Evolutionary conservation across 2,888 invertebrate genomes (phyloP).

Genomic region (Nephrotoma appendiculata): DNA sequence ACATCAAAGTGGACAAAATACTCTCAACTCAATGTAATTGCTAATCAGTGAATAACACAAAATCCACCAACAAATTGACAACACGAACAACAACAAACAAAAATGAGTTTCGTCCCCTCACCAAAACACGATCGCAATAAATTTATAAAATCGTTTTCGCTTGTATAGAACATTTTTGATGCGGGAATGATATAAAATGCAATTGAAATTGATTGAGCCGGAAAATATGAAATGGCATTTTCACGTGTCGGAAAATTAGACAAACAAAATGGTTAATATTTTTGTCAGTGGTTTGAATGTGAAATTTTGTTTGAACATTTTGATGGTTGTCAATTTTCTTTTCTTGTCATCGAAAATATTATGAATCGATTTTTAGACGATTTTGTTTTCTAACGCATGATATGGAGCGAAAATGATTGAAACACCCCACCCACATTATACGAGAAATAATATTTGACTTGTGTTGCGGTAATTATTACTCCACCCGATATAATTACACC

Average conservation of each 20-base stretch:
- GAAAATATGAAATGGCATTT: slow-evolving; percentile 10
- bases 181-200: neutral
- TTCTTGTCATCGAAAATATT: neutral
- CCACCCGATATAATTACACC: neutral
- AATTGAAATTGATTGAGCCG: slow-evolving; percentile 7
- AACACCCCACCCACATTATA: neutral
- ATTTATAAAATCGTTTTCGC: neutral
- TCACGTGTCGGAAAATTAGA: slow-evolving; percentile 8
- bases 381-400: neutral
- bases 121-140: neutral
- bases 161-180: neutral
- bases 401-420: neutral
- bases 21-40: neutral
- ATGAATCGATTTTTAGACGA: neutral
- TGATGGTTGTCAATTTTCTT: neutral
- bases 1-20: neutral
- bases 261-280: neutral
- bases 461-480: too few relatives aligned
- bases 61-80: neutral
- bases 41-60: neutral
- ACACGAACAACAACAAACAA: neutral
- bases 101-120: neutral
- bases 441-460: too few relatives aligned
- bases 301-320: neutral
- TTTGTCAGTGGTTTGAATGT: neutral